phyloP scores from a whole-genome alignment of 2,113 vertebrate species.

The Phalacrocorax brasilianus region DNA sequence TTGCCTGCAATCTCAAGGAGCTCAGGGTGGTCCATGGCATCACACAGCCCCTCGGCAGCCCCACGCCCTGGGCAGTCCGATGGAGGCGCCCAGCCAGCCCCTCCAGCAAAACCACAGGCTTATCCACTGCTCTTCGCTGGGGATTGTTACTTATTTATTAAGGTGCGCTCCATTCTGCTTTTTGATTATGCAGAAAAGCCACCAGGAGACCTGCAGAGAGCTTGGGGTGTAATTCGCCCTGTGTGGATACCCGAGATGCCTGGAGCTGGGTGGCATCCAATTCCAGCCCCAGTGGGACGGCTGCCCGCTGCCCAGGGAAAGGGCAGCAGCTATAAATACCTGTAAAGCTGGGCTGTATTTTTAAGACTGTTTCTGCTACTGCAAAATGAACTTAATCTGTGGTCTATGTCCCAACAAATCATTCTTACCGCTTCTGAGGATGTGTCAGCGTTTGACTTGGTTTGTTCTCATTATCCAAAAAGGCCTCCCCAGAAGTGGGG shows the following conservation, averaged over 20 bases:
- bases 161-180: not conserved
- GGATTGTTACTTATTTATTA: not conserved
- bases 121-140: not conserved
- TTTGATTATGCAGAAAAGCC: not conserved
- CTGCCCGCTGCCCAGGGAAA: not conserved
- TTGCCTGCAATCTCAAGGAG: not conserved
- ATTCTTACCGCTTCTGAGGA: not conserved
- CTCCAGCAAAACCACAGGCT: not conserved
- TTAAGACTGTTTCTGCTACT: not conserved
- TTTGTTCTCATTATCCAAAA: not conserved
- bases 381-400: not conserved
- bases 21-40: not conserved
- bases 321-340: slow-evolving; percentile 16
- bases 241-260: not conserved
- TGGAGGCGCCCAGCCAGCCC: not conserved
- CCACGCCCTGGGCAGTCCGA: rapidly evolving
- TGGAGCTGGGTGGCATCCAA: rapidly evolving
- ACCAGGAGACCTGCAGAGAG: not conserved
- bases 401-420: not conserved
- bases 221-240: not conserved
- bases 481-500: not conserved
- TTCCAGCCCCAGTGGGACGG: not conserved
- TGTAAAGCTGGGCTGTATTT: not conserved
- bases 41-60: not conserved
- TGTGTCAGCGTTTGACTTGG: not conserved